Evolutionary conservation across 2,888 invertebrate species (phyloP).

Genomic region (Cyrtodaria siliqua): DNA sequence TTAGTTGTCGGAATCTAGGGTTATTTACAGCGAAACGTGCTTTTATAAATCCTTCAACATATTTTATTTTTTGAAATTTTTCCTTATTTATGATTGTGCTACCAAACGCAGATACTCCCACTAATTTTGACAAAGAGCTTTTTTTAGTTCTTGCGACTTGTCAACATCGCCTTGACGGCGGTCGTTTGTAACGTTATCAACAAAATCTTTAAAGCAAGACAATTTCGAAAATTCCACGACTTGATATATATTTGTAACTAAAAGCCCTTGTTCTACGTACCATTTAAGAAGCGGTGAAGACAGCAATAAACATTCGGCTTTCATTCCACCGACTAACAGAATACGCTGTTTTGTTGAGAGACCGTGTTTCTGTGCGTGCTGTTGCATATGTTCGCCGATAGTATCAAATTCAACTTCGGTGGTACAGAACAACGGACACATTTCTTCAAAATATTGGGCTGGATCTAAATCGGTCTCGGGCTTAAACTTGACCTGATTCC

Average conservation of each 20-base stretch:
- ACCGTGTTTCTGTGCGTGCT: neutral
- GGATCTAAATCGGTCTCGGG: constrained; percentile 13
- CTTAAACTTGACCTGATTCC: constrained; percentile 19
- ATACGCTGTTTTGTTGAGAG: constrained; percentile 9
- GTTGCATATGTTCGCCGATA: constrained; percentile 32
- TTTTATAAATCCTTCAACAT: constrained; percentile 6
- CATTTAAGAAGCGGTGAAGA: constrained; percentile 32
- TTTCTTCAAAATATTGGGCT: constrained; percentile 36
- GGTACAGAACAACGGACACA: constrained; percentile 29
- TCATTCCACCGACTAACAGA: constrained; percentile 28
- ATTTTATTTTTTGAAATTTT: constrained; percentile 24
- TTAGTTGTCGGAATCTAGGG: constrained; percentile 6
- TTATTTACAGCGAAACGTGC: constrained; percentile 7
- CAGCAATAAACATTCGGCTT: constrained; percentile 23
- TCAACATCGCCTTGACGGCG: constrained; percentile 23
- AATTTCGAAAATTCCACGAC: constrained; percentile 25
- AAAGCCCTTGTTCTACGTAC: constrained; percentile 39
- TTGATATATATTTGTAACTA: constrained; percentile 29
- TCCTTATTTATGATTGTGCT: constrained; percentile 18
- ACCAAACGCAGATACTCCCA: constrained; percentile 26
- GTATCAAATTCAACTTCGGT: constrained; percentile 17
- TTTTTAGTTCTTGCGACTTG: constrained; percentile 11
- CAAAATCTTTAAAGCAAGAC: constrained; percentile 27
- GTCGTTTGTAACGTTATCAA: constrained; percentile 7
- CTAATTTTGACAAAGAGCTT: constrained; percentile 15